phyloP scores from a whole-genome alignment of 2,113 vertebrate species.

The Lampris incognitus region DNA sequence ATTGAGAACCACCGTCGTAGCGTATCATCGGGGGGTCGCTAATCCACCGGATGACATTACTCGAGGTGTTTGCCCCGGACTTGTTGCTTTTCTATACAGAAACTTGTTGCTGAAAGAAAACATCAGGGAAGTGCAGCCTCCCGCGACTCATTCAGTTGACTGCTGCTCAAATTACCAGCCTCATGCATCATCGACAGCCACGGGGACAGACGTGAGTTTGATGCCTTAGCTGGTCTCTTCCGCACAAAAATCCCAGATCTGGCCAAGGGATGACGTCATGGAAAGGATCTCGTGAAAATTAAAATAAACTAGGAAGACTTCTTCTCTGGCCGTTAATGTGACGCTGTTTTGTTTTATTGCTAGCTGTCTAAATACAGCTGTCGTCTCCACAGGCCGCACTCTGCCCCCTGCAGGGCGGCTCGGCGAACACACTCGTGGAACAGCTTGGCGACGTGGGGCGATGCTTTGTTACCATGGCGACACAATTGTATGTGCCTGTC shows the following conservation, averaged over 20 bases:
- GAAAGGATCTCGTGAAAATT: slow-evolving; percentile 30
- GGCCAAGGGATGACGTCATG: not conserved
- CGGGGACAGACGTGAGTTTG: not conserved
- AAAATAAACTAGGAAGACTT: slow-evolving; percentile 76
- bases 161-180: no score
- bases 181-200: no score
- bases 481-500: not conserved
- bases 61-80: no score
- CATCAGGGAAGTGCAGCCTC: no score
- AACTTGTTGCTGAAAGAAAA: no score
- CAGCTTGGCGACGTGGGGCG: not conserved
- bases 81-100: no score
- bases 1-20: no score
- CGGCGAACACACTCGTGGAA: not conserved
- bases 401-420: not conserved
- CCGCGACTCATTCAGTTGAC: no score
- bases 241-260: not conserved
- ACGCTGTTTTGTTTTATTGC: slow-evolving; percentile 68
- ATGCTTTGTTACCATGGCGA: not conserved
- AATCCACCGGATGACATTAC: no score
- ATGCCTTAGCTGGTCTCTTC: not conserved
- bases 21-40: no score
- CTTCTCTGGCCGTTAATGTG: slow-evolving; percentile 38
- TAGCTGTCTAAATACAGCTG: slow-evolving; percentile 31
- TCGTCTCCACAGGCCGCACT: slow-evolving; percentile 36